Conservation (phyloP, 2,888 invertebrate genomes). For the Patella caerulea region DNA sequence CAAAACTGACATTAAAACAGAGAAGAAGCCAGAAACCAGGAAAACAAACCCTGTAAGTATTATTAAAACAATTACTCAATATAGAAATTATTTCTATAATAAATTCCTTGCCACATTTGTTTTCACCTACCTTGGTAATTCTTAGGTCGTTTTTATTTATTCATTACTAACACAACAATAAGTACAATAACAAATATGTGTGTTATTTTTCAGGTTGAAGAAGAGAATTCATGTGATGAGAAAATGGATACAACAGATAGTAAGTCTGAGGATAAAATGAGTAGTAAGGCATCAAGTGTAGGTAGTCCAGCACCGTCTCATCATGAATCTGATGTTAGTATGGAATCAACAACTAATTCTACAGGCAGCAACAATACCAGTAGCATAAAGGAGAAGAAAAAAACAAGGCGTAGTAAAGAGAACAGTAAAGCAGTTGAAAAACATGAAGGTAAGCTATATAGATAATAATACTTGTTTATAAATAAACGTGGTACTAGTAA, state of each 20-base stretch:
- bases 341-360: slow-evolving; percentile 1
- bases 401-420: slow-evolving; percentile 42
- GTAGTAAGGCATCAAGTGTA: slow-evolving; percentile 13
- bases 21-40: background rate
- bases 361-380: slow-evolving; percentile 11
- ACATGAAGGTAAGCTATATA: slow-evolving; percentile 3
- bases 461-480: too few species aligned
- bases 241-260: background rate
- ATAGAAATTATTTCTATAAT: too few species aligned
- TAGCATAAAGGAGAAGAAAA: slow-evolving; percentile 36
- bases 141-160: too few species aligned
- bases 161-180: too few species aligned
- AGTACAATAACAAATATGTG: too few species aligned
- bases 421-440: slow-evolving; percentile 14
- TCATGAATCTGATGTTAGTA: slow-evolving; percentile 17
- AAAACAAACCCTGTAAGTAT: too few species aligned
- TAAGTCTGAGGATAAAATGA: slow-evolving; percentile 14
- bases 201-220: background rate
- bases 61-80: too few species aligned
- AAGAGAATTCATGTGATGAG: slow-evolving; percentile 17
- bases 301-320: slow-evolving; percentile 4
- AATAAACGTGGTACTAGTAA: too few species aligned
- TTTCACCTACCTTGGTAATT: too few species aligned
- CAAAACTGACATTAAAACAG: background rate
- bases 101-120: too few species aligned